These are phyloP conservation scores for Pseudomyrmex dendroicus DNA, from an alignment of 1,140 invertebrate genomes.

Conservation along the genomic window DNA sequence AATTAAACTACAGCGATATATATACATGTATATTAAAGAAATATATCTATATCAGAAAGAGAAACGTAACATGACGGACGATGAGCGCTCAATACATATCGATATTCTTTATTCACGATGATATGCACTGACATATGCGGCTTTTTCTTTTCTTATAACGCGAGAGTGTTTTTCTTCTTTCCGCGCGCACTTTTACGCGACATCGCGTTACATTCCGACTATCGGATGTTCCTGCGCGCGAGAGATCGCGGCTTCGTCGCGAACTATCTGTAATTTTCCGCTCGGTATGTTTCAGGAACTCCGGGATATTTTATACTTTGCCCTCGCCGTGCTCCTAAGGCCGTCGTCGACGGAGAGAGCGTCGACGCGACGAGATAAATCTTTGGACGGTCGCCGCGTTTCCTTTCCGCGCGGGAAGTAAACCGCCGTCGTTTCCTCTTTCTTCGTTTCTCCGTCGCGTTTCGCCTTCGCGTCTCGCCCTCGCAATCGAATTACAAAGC, in stretches of 20 bases:
- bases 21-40: not conserved
- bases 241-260: slow-evolving; percentile 59
- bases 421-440: slow-evolving; percentile 29
- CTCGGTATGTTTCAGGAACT: slow-evolving; percentile 67
- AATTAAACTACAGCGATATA: slow-evolving; percentile 3
- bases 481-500: slow-evolving; percentile 41
- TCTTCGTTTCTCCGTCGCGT: not conserved
- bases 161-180: slow-evolving; percentile 67
- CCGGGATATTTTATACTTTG: slow-evolving; percentile 68
- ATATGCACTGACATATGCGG: not conserved
- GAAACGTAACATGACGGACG: not conserved
- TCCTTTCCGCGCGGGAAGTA: slow-evolving; percentile 41
- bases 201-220: slow-evolving; percentile 31
- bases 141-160: not conserved
- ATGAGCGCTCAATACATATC: not conserved
- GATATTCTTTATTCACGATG: not conserved
- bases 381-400: slow-evolving; percentile 39
- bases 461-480: not conserved
- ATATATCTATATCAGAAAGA: slow-evolving; percentile 9
- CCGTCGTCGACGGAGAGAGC: slow-evolving; percentile 63
- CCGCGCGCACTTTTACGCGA: slow-evolving; percentile 13
- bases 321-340: slow-evolving; percentile 17
- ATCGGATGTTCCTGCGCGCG: slow-evolving; percentile 21
- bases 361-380: slow-evolving; percentile 67
- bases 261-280: slow-evolving; percentile 77